These are phyloP conservation scores for Sipha maydis DNA, from an alignment of 2,888 invertebrate species.

Conservation along the genomic window DNA sequence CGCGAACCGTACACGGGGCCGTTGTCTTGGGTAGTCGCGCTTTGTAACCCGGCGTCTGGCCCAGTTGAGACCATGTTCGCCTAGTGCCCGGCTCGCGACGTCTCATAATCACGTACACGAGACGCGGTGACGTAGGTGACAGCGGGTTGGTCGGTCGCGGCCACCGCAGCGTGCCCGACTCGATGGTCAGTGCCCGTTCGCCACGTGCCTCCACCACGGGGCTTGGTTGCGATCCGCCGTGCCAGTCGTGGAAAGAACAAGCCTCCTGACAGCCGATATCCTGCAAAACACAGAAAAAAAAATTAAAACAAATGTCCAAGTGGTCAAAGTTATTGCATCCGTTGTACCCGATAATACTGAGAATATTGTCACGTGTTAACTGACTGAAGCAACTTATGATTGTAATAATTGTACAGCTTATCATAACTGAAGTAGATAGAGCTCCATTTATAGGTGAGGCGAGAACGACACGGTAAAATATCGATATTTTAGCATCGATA, in stretches of 20 bases:
- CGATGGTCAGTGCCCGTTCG: conserved; percentile 75
- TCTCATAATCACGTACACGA: conserved; percentile 79
- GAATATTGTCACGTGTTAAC: too few species aligned
- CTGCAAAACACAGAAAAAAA: conserved; percentile 69
- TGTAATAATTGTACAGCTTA: too few species aligned
- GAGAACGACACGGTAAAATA: too few species aligned
- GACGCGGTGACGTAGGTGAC: conserved; percentile 66
- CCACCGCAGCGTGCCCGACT: conserved; percentile 75
- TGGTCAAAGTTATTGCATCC: too few species aligned
- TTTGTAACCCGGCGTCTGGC: conserved; percentile 74
- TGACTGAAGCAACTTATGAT: too few species aligned
- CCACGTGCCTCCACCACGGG: conserved; percentile 79
- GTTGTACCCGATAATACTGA: too few species aligned
- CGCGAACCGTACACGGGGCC: conserved; percentile 74
- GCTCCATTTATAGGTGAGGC: too few species aligned
- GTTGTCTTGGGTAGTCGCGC: conserved; percentile 74
- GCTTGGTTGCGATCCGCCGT: conserved; percentile 73
- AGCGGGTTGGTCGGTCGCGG: conserved; percentile 71
- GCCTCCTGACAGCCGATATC: conserved; percentile 79
- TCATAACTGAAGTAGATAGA: too few species aligned
- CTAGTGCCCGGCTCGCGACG: conserved; percentile 69
- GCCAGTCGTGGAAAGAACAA: conserved; percentile 76
- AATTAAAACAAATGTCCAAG: background rate
- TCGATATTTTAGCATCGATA: too few species aligned
- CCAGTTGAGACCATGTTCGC: conserved; percentile 67